These are phyloP conservation scores for Centropus unirufus DNA, from an alignment of 2,113 vertebrate species.

Conservation along the genomic window DNA sequence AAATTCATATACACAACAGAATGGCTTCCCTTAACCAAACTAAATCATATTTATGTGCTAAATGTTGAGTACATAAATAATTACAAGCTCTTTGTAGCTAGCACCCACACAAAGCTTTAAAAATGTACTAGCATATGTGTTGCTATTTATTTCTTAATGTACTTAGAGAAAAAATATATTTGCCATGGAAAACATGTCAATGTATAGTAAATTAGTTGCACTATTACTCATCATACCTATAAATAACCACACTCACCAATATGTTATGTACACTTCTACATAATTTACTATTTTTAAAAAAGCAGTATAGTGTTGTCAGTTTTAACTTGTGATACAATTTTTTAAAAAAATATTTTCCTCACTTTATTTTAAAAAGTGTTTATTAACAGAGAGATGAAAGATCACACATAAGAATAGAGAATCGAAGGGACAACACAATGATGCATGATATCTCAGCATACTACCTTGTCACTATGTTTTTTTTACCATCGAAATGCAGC, in stretches of 20 bases:
- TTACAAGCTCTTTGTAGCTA: background rate
- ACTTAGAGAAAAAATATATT: background rate
- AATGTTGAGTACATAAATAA: constrained; percentile 6
- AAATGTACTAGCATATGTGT: background rate
- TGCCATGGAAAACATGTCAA: background rate
- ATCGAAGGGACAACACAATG: constrained; percentile 19
- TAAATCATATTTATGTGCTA: background rate
- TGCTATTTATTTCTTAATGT: background rate
- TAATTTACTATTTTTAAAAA: constrained; percentile 55
- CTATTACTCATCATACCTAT: background rate
- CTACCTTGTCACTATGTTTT: background rate
- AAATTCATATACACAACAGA: background rate
- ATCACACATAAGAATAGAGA: constrained; percentile 51
- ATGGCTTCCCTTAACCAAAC: background rate
- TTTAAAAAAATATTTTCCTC: constrained; percentile 74
- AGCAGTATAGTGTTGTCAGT: constrained; percentile 35
- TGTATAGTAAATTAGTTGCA: background rate
- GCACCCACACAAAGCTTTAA: background rate
- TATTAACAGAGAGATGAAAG: constrained; percentile 69
- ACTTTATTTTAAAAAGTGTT: constrained; percentile 75
- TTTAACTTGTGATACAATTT: constrained; percentile 66
- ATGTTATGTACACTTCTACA: constrained; percentile 48
- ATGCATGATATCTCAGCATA: background rate
- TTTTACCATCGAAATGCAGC: background rate
- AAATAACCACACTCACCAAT: constrained; percentile 57